A percentile compares a stretch with the other conserved stretches of the same genome.
Conservation (phyloP, 2,888 invertebrate genomes). For the Drosophila testacea region DNA sequence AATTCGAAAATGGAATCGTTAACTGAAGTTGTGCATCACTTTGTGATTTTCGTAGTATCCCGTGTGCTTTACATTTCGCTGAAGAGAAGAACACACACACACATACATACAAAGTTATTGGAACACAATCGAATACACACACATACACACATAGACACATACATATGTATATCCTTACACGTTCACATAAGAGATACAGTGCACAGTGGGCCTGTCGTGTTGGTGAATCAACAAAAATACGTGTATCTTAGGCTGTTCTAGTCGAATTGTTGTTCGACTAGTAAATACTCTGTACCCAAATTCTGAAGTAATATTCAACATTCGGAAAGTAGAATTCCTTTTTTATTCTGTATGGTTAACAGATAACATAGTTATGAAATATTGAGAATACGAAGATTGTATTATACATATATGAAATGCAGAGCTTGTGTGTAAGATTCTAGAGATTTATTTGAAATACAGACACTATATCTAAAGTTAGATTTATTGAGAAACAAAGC, state of each 20-base stretch:
- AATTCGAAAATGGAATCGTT: constrained; percentile 34
- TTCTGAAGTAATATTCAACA: too few relatives aligned
- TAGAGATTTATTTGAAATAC: too few relatives aligned
- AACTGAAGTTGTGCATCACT: constrained; percentile 53
- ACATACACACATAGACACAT: constrained; percentile 7
- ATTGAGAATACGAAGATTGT: neutral
- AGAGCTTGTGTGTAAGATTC: neutral
- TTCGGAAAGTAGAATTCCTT: too few relatives aligned
- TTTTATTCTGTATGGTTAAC: neutral
- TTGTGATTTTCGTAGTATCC: constrained; percentile 52
- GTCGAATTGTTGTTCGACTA: neutral
- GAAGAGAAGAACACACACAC: constrained; percentile 52
- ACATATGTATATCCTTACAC: neutral
- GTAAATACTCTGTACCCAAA: too few relatives aligned
- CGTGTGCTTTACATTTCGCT: constrained; percentile 56
- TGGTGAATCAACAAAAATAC: neutral
- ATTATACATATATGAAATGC: neutral
- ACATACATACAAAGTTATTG: constrained; percentile 7
- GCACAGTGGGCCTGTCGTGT: constrained; percentile 44
- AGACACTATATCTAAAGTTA: too few relatives aligned
- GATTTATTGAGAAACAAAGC: too few relatives aligned
- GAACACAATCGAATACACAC: constrained; percentile 12
- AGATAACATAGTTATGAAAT: neutral
- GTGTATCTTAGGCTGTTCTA: neutral
- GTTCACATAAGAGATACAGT: constrained; percentile 22